Percentiles rank a stretch among this genome's conserved stretches.
These are phyloP conservation scores for Centropristis striata DNA, from an alignment of 2,113 vertebrate genomes.

Conservation along the genomic window DNA sequence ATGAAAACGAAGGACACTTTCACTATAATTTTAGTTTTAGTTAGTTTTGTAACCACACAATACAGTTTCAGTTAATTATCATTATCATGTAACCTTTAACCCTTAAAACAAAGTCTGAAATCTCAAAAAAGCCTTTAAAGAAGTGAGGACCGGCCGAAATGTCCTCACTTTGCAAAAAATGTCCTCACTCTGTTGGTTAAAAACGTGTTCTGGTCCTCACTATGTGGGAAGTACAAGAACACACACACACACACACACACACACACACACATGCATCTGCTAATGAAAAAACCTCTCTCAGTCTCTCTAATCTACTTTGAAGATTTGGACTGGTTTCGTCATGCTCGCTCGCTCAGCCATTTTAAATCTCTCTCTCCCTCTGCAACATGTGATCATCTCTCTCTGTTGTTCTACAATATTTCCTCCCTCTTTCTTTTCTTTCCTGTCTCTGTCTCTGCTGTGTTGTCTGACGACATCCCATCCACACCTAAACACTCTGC, in stretches of 20 bases:
- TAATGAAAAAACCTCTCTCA: conserved; percentile 19
- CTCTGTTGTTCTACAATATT: conserved; percentile 7
- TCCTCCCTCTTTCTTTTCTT: neutral
- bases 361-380: conserved; percentile 36
- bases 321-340: conserved; percentile 50
- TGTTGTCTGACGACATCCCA: neutral
- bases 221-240: too few species aligned
- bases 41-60: too few species aligned
- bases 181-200: too few species aligned
- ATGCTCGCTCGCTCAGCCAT: conserved; percentile 48
- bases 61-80: too few species aligned
- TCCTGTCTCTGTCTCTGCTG: neutral
- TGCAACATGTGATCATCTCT: conserved; percentile 30
- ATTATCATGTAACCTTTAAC: too few species aligned
- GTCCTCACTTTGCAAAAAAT: too few species aligned
- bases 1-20: too few species aligned
- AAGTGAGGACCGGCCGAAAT: too few species aligned
- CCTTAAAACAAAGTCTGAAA: too few species aligned
- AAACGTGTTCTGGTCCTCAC: too few species aligned
- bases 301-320: conserved; percentile 55
- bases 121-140: too few species aligned
- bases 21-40: too few species aligned
- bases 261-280: neutral
- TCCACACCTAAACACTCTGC: neutral
- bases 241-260: conserved; percentile 4